Conservation (phyloP, 2,113 vertebrate species). For the Rhynchopsitta pachyrhyncha region DNA sequence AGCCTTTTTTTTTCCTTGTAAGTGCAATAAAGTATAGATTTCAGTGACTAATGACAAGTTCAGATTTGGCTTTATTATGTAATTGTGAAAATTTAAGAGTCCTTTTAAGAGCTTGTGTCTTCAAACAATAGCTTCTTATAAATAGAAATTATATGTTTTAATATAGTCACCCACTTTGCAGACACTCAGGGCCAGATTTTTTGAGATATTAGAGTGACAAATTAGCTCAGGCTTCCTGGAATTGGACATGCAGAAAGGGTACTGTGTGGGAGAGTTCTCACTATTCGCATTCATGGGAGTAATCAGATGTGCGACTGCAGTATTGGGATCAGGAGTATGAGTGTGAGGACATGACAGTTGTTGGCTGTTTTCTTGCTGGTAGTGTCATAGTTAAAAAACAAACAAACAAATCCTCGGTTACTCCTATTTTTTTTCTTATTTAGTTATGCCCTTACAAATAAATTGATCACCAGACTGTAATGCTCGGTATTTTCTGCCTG, state of each 20-base stretch:
- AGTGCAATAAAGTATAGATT: constrained; percentile 16
- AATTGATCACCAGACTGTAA: neutral
- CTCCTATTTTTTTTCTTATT: neutral
- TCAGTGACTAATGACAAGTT: neutral
- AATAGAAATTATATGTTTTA: neutral
- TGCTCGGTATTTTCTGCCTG: neutral
- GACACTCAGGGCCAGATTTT: neutral
- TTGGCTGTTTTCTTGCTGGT: neutral
- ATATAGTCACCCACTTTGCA: neutral
- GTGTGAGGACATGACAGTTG: neutral
- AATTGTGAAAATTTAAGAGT: neutral
- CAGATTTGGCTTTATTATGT: neutral
- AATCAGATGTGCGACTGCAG: neutral
- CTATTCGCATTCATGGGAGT: neutral
- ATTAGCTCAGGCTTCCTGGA: neutral
- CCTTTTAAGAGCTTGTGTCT: neutral
- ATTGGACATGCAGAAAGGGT: neutral
- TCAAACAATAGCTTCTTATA: neutral
- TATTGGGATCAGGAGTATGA: neutral
- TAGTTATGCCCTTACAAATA: neutral
- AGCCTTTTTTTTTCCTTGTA: constrained; percentile 25
- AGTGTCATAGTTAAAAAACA: neutral
- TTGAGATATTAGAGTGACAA: neutral
- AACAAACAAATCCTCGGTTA: neutral
- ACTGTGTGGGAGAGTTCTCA: neutral